Evolutionary conservation across 1,140 invertebrate species (phyloP), one percentile per base, ranked within the genome.

Genomic region (Gryllus bimaculatus): DNA sequence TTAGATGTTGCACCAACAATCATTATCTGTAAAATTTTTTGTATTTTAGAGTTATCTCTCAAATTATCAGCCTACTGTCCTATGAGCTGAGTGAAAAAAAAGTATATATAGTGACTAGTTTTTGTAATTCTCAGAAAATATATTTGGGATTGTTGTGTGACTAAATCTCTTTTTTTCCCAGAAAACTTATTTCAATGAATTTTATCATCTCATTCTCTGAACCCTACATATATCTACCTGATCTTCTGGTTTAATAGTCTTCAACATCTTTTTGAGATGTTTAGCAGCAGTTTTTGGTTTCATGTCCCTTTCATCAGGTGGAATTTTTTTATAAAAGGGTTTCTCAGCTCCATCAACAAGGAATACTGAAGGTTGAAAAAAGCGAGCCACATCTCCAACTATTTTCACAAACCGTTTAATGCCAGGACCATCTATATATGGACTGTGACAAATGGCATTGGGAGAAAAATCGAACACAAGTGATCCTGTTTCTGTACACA

Each of bases 231-330:
- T 66, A 13, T 7, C 18, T 10, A 93, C 87, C 76, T 88, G 86
- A 84, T 93, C 92, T 73, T 89, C 87, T 12, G 84, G 82, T 76
- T 86, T 87, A 48, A 94, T 89, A 0, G 86, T 86, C 85, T 93
- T 93, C 15, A 93, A 82, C 21, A 92, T 86, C 83, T 92, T 92
- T 12, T 89, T 88, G 73, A 94, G 83, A 80, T 90, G 89, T 83
- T 90, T 93, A 82, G 90, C 90, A 73, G 94, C 82, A 76, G 91
- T 84, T 81, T 91, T 92, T 82, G 85, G 91, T 85, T 89, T 86
- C 77, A 86, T 83, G 18, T 83, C 80, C 86, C 86, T 88, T 78
- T 89, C 89, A 79, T 85, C 84, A 82, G 88, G 88, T 0, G 90
- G 88, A 8, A 91, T 88, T 84, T 92, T 93, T 83, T 90, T 92